phyloP scores from a whole-genome alignment of 53 echinoderm and acorn worm genomes.

The Stichopus horrens region DNA sequence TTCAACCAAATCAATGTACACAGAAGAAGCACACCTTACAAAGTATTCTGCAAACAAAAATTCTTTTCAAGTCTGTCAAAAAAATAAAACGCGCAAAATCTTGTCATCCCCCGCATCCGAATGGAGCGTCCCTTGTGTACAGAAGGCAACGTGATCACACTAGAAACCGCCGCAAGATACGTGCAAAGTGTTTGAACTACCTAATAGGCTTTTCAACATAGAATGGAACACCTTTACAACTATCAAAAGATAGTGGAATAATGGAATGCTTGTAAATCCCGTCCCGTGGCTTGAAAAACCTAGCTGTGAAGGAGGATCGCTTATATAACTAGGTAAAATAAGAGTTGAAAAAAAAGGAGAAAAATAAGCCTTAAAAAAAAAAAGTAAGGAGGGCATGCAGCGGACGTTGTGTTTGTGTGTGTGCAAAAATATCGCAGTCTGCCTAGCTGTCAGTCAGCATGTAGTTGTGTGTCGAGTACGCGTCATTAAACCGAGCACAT shows the following conservation, averaged over 20 bases:
- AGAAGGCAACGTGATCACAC: conserved; percentile 42
- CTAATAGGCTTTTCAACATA: conserved; percentile 41
- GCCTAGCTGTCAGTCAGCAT: conserved; percentile 33
- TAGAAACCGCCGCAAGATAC: conserved; percentile 44
- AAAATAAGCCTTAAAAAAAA: neutral
- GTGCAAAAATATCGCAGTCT: neutral
- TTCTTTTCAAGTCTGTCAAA: conserved; percentile 39
- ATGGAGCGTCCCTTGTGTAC: conserved; percentile 41
- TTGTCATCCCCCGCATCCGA: conserved; percentile 9
- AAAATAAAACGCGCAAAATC: neutral
- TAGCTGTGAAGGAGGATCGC: conserved; percentile 19
- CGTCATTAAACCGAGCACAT: conserved; percentile 22
- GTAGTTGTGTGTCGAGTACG: conserved; percentile 20
- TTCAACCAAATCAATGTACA: conserved; percentile 29
- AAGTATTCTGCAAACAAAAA: conserved; percentile 40
- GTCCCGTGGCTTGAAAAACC: conserved; percentile 19
- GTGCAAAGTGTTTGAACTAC: conserved; percentile 46
- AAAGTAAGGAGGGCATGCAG: neutral
- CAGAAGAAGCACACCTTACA: conserved; percentile 31
- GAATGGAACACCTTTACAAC: conserved; percentile 39
- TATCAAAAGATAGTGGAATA: conserved; percentile 29
- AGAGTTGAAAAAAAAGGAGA: conserved; percentile 21
- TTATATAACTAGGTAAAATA: neutral
- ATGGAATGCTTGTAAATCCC: conserved; percentile 42
- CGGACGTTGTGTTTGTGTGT: neutral